These are phyloP conservation scores for Heliconius melpomene DNA, from an alignment of 1,140 invertebrate species.

Conservation along the genomic window DNA sequence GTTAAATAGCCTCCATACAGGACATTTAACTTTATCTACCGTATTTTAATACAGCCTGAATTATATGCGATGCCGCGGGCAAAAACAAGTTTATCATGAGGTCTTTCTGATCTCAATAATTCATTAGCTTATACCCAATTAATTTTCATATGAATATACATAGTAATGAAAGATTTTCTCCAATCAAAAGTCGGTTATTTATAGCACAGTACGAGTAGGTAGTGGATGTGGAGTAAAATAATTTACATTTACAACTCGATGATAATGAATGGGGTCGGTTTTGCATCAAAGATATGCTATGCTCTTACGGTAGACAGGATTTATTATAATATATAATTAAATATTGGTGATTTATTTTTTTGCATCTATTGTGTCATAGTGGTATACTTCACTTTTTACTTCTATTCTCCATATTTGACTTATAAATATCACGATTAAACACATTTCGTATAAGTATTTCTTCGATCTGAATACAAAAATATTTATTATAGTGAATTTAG, in stretches of 20 bases:
- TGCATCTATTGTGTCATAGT: too few species aligned
- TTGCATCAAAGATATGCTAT: conserved; percentile 51
- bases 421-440: too few species aligned
- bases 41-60: conserved; percentile 5
- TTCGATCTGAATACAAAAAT: too few species aligned
- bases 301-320: conserved; percentile 51
- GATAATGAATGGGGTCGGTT: conserved; percentile 63
- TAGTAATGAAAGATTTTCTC: conserved; percentile 61
- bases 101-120: conserved; percentile 18
- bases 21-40: conserved; percentile 8
- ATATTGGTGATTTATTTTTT: neutral
- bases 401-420: too few species aligned
- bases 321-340: conserved; percentile 41
- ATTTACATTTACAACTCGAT: conserved; percentile 69
- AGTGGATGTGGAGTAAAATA: conserved; percentile 54
- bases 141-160: conserved; percentile 75
- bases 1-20: conserved; percentile 10
- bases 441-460: too few species aligned
- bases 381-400: too few species aligned
- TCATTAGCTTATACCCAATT: conserved; percentile 45
- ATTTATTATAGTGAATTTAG: too few species aligned
- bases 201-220: conserved; percentile 46
- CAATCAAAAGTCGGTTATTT: conserved; percentile 76
- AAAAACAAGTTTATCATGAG: conserved; percentile 16
- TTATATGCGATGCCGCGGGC: neutral